Percentiles rank a stretch among this genome's conserved stretches.
phyloP scores from a whole-genome alignment of 2,113 vertebrate species.

The Chaetodon auriga region DNA sequence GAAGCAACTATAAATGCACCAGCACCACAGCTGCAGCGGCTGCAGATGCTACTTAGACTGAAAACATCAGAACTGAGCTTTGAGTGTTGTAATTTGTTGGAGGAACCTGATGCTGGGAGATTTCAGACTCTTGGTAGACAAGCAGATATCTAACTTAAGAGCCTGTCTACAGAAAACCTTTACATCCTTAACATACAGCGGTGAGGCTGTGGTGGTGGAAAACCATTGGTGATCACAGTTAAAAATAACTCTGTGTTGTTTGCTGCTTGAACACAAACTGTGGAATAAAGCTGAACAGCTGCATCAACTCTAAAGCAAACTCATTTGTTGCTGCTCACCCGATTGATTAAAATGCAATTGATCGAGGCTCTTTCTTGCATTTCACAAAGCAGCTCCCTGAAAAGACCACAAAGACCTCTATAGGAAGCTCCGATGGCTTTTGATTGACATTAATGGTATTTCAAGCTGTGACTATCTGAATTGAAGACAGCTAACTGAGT shows the following conservation, averaged over 20 bases:
- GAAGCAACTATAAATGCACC: neutral
- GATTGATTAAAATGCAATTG: constrained; percentile 49
- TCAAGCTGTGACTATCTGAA: constrained; percentile 18
- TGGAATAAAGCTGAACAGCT: constrained; percentile 11
- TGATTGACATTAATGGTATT: constrained; percentile 19
- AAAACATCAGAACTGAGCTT: neutral
- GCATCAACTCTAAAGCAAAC: neutral
- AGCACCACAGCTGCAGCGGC: constrained; percentile 4
- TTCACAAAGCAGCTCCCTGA: constrained; percentile 35
- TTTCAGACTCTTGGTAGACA: neutral
- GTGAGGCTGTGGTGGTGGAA: neutral
- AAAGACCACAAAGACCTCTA: neutral
- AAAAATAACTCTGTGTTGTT: constrained; percentile 4
- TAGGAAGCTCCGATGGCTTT: neutral
- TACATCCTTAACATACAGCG: neutral
- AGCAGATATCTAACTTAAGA: neutral
- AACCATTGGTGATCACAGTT: neutral
- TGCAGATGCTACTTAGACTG: neutral
- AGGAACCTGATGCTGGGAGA: neutral
- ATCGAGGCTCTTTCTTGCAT: constrained; percentile 14
- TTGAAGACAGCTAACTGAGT: neutral
- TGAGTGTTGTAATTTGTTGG: neutral
- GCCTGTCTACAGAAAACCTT: neutral
- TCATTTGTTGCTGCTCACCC: constrained; percentile 21
- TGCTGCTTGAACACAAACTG: constrained; percentile 10